A percentile compares a stretch with the other conserved stretches of the same genome.
Conservation (phyloP, 2,888 invertebrate genomes). For the Diaprepes abbreviatus region DNA sequence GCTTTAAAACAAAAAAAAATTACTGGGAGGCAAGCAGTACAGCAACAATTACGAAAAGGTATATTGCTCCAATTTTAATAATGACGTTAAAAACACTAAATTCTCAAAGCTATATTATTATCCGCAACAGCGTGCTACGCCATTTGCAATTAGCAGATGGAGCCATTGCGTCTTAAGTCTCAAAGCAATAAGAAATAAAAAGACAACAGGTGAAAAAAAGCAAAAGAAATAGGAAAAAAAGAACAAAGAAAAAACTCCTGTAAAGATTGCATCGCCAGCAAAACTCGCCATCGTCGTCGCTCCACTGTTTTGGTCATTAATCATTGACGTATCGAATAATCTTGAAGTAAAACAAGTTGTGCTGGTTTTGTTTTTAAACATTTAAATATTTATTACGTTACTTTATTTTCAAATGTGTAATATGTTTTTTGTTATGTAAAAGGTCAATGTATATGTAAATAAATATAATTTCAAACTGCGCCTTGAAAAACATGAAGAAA, state of each 20-base stretch:
- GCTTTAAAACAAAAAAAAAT: too few species aligned
- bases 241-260: slow-evolving; percentile 29
- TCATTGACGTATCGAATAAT: slow-evolving; percentile 37
- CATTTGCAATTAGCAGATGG: slow-evolving; percentile 48
- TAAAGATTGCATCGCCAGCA: slow-evolving; percentile 34
- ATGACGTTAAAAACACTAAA: slow-evolving; percentile 40
- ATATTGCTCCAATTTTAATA: slow-evolving; percentile 42
- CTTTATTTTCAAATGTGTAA: too few species aligned
- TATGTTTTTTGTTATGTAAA: too few species aligned
- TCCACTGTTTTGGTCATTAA: slow-evolving; percentile 44
- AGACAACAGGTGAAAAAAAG: slow-evolving; percentile 22
- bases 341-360: slow-evolving; percentile 13
- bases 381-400: slow-evolving; percentile 1
- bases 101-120: slow-evolving; percentile 32
- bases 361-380: slow-evolving; percentile 16
- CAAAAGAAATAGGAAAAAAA: slow-evolving; percentile 25
- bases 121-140: slow-evolving; percentile 38
- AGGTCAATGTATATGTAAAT: too few species aligned
- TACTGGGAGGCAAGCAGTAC: background rate
- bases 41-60: background rate
- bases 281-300: slow-evolving; percentile 24
- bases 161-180: slow-evolving; percentile 30
- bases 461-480: too few species aligned
- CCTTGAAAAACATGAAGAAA: too few species aligned
- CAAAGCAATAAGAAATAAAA: slow-evolving; percentile 22